A percentile compares a stretch with the other conserved stretches of the same genome.
phyloP scores from a whole-genome alignment of 2,113 vertebrate species.

The Leucopternis melanops region DNA sequence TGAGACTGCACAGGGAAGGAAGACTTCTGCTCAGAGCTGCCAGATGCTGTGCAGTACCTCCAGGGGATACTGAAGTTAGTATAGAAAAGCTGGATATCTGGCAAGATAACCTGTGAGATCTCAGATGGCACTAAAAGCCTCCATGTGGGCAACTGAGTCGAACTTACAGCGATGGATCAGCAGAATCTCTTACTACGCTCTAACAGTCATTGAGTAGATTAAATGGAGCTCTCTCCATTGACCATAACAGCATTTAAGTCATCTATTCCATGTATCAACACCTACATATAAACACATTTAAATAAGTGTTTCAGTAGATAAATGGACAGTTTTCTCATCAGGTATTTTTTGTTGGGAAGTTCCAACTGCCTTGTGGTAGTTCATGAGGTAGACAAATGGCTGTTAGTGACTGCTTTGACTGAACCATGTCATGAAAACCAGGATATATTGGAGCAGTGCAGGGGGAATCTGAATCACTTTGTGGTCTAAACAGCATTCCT shows the following conservation, averaged over 20 bases:
- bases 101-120: background rate
- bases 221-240: background rate
- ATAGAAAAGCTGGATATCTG: background rate
- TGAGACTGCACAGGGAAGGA: background rate
- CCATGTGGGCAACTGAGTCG: background rate
- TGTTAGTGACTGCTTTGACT: background rate
- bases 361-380: background rate
- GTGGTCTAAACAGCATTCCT: background rate
- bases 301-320: background rate
- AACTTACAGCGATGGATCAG: background rate
- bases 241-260: background rate
- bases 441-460: background rate
- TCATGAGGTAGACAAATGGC: background rate
- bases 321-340: background rate
- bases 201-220: background rate
- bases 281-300: background rate
- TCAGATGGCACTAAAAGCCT: background rate
- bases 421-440: background rate
- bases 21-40: background rate
- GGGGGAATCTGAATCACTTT: background rate
- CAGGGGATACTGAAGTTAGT: background rate
- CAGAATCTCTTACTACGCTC: background rate
- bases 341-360: background rate
- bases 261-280: background rate
- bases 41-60: background rate